Base-by-base conservation (phyloP, 2,888 invertebrate species). In the Pristionchus fissidentatus region DNA sequence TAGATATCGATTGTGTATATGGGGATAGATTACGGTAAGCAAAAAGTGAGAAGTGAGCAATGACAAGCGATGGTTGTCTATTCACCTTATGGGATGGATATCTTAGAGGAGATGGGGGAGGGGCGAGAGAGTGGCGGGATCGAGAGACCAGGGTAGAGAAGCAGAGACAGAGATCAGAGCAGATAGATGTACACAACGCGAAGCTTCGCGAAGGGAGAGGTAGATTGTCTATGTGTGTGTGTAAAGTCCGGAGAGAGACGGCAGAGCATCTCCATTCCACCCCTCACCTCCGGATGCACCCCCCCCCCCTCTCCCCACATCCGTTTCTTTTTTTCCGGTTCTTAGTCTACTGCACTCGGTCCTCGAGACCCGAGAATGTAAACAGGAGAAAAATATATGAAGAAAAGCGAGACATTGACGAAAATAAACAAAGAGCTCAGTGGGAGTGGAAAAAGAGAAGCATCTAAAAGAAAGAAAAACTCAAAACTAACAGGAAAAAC, bases 271-370 rank as follows among this genome's bases (percentile, higher is more conserved):
- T 66, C 62, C 38, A 19, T 79, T 66, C 60, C 79, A 46, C 78
- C 55, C 60, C 60, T 78, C 79, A 43, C 55, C 84, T 81, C 78
- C 84, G 78, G 80, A 77, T 78, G 81, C 83, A 38, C 22, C 78
- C 73, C 78, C 78, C 75, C 49, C 70, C 81, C 52, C 70, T 77
- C 75, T 49, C 41, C 77, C 70, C n/a, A 38, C 55, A 35, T 43
- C 29, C 43, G n/a, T 57, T 70, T 83, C 77, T 75, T 78, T 84
- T 83, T 84, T 62, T 19, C 62, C 7, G 5, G 32, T 29, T 32
- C n/a, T 62, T 35, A n/a, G 57, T 15, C 5, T 8, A 15, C 8
- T 46, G 7, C 15, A 10, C 15, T 7, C 15, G 10, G 0, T 3
- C 7, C 19, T 19, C 38, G 19, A 66, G 62, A 2, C 62, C 15